Base-by-base conservation (phyloP, 2,113 vertebrate genomes). In the Psittacara wagleri region DNA sequence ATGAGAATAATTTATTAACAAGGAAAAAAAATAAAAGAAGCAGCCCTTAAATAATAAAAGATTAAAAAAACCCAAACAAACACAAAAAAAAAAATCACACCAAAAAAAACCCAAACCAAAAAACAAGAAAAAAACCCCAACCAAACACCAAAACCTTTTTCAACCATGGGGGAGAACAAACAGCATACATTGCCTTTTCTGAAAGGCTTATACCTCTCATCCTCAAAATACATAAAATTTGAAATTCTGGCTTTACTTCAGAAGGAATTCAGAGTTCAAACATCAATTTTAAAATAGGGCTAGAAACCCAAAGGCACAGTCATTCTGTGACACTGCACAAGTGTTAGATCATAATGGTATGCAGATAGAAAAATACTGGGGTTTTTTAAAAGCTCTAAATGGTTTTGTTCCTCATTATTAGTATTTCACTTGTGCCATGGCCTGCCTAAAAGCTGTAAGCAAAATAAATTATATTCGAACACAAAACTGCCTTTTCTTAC, bases 291-390 rank as follows among this genome's bases (percentile, higher is more conserved):
- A 83, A 68, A 88, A 69, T 24, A 72, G 37, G 43, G 67, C 10
- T 61, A 37, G n/a, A 70, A 86, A 76, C 22, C 17, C 51, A 49
- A 89, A 59, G 22, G 19, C 61, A 52, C 7, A 59, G 18, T 24
- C 31, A 35, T 46, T 41, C 46, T 63, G 46, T 55, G 25, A 28
- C 57, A 51, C 52, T 49, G 7, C 37, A 12, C 11, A 27, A 64
- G 35, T 3, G 9, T 10, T 28, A 70, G 31, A 76, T 31, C 39
- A 52, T 29, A 48, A 4, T 2, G 3, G 11, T 17, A 24, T 0
- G 0, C 10, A 55, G 6, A 1, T 27, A 39, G 31, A 74, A 62
- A 78, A 62, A 4, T 5, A n/a, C 4, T 33, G 11, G 29, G 27
- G 22, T 28, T 28, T n/a, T n/a, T 61, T 12, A 76, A 92, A 61